These are phyloP conservation scores for Otus sunia DNA, from an alignment of 2,113 vertebrate species.

Conservation along the genomic window DNA sequence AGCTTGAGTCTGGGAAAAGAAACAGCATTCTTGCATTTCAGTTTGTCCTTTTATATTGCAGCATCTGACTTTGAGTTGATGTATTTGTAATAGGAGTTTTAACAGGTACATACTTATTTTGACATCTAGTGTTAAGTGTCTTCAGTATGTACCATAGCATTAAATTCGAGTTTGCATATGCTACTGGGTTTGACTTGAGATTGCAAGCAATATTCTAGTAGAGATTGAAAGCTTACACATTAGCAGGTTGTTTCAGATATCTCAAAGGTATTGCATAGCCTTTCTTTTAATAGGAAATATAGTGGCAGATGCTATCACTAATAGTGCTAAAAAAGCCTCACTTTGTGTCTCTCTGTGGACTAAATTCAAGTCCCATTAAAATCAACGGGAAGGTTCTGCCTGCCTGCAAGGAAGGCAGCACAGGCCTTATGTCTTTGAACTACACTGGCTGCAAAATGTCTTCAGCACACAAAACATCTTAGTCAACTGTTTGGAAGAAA, in stretches of 20 bases:
- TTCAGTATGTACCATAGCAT: not conserved
- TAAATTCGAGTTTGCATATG: conserved; percentile 2
- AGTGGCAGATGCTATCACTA: not conserved
- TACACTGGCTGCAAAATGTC: not conserved
- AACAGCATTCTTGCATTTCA: not conserved
- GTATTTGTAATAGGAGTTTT: conserved; percentile 43
- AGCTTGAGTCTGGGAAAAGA: not conserved
- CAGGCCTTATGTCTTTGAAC: not conserved
- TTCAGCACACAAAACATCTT: not conserved
- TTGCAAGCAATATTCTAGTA: not conserved
- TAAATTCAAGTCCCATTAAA: conserved; percentile 16
- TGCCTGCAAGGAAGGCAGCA: not conserved
- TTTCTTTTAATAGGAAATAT: not conserved
- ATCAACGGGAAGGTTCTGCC: not conserved
- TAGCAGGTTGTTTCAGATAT: conserved; percentile 32
- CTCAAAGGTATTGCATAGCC: not conserved
- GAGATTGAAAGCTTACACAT: not conserved
- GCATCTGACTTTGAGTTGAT: conserved; percentile 20
- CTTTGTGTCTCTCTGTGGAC: not conserved
- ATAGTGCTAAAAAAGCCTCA: not conserved
- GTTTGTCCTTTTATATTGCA: not conserved
- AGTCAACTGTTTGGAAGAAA: not conserved
- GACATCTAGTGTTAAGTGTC: conserved; percentile 30
- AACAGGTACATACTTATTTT: conserved; percentile 35
- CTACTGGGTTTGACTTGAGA: not conserved